Base-by-base conservation (phyloP, 2,888 invertebrate genomes). In the Apodemia zela region DNA sequence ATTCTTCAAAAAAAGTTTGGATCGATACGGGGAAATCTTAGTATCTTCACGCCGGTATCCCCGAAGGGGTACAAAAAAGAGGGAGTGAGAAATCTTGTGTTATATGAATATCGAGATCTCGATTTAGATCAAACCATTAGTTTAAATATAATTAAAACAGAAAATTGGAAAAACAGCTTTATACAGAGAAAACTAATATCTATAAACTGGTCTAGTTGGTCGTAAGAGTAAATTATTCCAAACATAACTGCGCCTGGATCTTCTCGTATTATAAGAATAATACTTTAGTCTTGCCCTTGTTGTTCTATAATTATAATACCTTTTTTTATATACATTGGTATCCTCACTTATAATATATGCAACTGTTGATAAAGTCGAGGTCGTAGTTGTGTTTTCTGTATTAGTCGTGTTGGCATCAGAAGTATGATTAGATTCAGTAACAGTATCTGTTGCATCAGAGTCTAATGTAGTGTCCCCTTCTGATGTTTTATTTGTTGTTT, bases 351-450 rank as follows among this genome's bases (percentile, higher is more conserved):
- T 25, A 18, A 33, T 17, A 6, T 17, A 63, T 21, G 49, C 11
- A 54, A 54, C 59, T 49, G 59, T 61, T 49, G 38, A 38, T 38
- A 38, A 13, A 13, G 38, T 38, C 38, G 38, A 38, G 4, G 13
- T 38, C 13, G 4, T 38, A 38, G 38, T 38, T 7, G 38, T 38
- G 13, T 45, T 45, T 21, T 38, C 33, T n/a, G 11, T 61, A 33
- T 17, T 65, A 38, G 45, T 18, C 49, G 54, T n/a, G 8, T 49
- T 21, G 6, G 57, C 29, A 33, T 42, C 58, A 25, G 11, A 11
- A 2, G 29, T 51, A 35, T 18, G 3, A 18, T 17, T 13, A 17
- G 47, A 13, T 8, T 49, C 47, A 49, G 49, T 49, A 18, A 18
- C 15, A 15, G 42, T 49, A 49, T 49, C 49, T 18, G 49, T 18